phyloP scores from a whole-genome alignment of 1,140 invertebrate genomes.

The Aphelenchoides besseyi region DNA sequence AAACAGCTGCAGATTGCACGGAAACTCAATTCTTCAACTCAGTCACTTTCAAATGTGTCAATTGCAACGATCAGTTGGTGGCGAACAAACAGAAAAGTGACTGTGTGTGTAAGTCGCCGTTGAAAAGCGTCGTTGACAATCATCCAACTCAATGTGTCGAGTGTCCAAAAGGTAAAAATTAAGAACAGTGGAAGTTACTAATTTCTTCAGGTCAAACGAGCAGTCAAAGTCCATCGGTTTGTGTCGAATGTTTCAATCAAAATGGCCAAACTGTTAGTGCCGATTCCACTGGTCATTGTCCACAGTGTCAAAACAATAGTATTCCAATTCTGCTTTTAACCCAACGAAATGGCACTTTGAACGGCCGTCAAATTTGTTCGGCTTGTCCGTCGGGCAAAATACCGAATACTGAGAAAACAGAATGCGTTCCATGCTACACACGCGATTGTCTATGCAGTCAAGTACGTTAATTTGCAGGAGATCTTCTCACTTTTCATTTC shows the following conservation, averaged over 20 bases:
- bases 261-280: neutral
- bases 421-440: conserved; percentile 33
- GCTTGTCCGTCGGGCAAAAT: conserved; percentile 23
- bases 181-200: conserved; percentile 23
- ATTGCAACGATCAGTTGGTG: conserved; percentile 7
- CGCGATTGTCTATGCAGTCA: conserved; percentile 32
- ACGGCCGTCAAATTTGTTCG: neutral
- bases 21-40: conserved; percentile 18
- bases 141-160: neutral
- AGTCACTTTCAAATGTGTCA: conserved; percentile 16
- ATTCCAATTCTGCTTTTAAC: neutral
- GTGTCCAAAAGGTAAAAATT: neutral
- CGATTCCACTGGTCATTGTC: neutral
- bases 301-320: neutral
- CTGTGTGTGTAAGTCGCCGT: neutral
- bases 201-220: conserved; percentile 15
- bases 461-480: conserved; percentile 22
- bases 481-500: conserved; percentile 4
- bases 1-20: conserved; percentile 15
- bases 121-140: neutral
- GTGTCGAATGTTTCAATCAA: neutral
- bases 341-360: neutral
- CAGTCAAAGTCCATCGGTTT: neutral
- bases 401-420: neutral
- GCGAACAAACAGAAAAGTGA: neutral